Base-by-base conservation (phyloP, 2,797 vertebrate genomes). In the Rachycentron canadum region DNA sequence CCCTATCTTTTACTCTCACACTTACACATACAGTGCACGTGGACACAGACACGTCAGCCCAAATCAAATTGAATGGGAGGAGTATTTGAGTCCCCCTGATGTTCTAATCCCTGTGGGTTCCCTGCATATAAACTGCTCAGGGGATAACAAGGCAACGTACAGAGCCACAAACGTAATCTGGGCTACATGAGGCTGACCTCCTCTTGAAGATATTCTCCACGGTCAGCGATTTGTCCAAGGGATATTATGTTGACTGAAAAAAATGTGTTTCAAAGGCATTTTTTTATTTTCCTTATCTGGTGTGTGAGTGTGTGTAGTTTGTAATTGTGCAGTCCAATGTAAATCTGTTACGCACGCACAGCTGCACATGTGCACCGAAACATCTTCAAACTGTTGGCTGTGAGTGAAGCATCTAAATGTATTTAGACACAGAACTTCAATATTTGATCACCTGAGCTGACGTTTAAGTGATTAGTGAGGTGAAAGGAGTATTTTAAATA, bases 381-480 rank as follows among this genome's bases (percentile, higher is more conserved):
- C 36, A 19, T 69, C 49, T 47, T 79, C 68, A 53, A 36, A 68
- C 62, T 64, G 52, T 32, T 32, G 32, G 7, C 32, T 32, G 34
- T 34, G 30, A 28, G 86, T 75, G 60, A 25, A 43, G 32, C 49
- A 65, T 59, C 14, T 53, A 53, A 50, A 66, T 17, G 21, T 85
- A 77, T 82, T 85, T 78, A 81, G 79, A 86, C 41, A 55, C 57
- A 76, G 25, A 43, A 30, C 68, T 69, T 90, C 49, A 90, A 85
- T 86, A 83, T 89, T 90, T 86, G 25, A 90, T 84, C 84, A 80
- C 79, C 61, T 69, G 73, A 36, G 73, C 74, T 57, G 61, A 50
- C 63, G 60, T 73, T 77, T 86, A 17, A 57, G 76, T 75, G 28
- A 71, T 38, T 50, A 76, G 58, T 57, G 73, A 81, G 72, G 78